Percentiles rank a stretch among this genome's conserved stretches.
Evolutionary conservation across 2,888 invertebrate species (phyloP).

Genomic region (Proisotoma minuta): DNA sequence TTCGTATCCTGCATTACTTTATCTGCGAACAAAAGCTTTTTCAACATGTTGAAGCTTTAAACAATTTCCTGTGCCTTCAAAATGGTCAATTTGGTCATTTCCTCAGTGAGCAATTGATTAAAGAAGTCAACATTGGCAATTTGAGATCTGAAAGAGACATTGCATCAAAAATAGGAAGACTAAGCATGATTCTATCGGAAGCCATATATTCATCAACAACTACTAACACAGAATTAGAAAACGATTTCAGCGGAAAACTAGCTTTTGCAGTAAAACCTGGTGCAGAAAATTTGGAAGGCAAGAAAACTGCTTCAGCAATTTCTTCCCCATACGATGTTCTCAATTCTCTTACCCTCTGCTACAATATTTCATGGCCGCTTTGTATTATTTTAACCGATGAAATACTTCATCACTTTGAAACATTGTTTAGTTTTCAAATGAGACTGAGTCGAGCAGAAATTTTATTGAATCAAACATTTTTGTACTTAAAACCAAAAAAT

Average conservation of each 20-base stretch:
- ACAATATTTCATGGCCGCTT: constrained; percentile 70
- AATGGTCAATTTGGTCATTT: constrained; percentile 44
- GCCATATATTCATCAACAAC: constrained; percentile 30
- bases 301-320: background rate
- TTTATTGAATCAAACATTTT: constrained; percentile 67
- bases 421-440: constrained; percentile 69
- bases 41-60: constrained; percentile 36
- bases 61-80: constrained; percentile 42
- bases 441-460: constrained; percentile 72
- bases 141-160: constrained; percentile 25
- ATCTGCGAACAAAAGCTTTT: constrained; percentile 40
- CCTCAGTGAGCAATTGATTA: constrained; percentile 25
- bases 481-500: constrained; percentile 48
- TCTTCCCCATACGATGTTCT: constrained; percentile 53
- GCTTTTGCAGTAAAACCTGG: constrained; percentile 16
- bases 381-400: constrained; percentile 70
- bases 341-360: constrained; percentile 64
- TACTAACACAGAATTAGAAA: constrained; percentile 14
- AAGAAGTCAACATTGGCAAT: constrained; percentile 40
- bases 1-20: constrained; percentile 39
- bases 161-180: constrained; percentile 14
- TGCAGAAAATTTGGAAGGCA: background rate
- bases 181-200: constrained; percentile 36
- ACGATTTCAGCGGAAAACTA: constrained; percentile 24
- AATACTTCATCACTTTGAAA: constrained; percentile 65